These are phyloP conservation scores for Arrhamphus sclerolepis DNA, from an alignment of 2,797 vertebrate genomes.

Conservation along the genomic window DNA sequence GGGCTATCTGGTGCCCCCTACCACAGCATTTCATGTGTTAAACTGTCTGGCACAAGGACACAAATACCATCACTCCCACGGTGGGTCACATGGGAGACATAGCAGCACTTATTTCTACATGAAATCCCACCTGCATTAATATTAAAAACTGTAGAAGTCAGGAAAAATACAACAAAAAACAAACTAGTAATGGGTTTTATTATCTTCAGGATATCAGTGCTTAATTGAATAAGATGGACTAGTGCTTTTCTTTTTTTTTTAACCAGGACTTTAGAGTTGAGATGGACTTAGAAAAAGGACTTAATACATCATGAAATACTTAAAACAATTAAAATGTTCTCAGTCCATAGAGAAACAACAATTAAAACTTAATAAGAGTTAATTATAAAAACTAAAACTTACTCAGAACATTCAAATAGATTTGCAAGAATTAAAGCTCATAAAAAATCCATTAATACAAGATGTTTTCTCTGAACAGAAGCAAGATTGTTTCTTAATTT, in stretches of 20 bases:
- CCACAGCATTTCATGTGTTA: too few species aligned
- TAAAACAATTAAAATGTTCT: constrained; percentile 53
- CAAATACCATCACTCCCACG: constrained; percentile 1
- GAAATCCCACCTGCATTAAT: neutral
- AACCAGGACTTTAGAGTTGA: neutral
- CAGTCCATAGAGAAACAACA: constrained; percentile 48
- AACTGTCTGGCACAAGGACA: neutral
- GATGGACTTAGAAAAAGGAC: constrained; percentile 9
- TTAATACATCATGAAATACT: constrained; percentile 55
- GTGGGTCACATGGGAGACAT: constrained; percentile 3
- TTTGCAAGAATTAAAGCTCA: constrained; percentile 56
- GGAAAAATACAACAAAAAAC: too few species aligned
- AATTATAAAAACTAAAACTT: constrained; percentile 54
- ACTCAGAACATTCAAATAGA: constrained; percentile 51
- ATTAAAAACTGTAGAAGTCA: constrained; percentile 5
- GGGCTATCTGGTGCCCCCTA: too few species aligned
- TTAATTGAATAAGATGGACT: constrained; percentile 15
- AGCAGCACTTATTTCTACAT: too few species aligned
- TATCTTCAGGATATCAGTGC: constrained; percentile 5
- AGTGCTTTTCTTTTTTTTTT: constrained; percentile 24
- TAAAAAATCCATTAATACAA: constrained; percentile 66
- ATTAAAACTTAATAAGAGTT: constrained; percentile 65
- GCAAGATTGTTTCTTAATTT: constrained; percentile 53
- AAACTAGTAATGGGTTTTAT: constrained; percentile 1
- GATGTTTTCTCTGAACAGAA: constrained; percentile 53